Evolutionary conservation across 2,888 invertebrate species (phyloP).

Genomic region (Cacoxenus indagator): DNA sequence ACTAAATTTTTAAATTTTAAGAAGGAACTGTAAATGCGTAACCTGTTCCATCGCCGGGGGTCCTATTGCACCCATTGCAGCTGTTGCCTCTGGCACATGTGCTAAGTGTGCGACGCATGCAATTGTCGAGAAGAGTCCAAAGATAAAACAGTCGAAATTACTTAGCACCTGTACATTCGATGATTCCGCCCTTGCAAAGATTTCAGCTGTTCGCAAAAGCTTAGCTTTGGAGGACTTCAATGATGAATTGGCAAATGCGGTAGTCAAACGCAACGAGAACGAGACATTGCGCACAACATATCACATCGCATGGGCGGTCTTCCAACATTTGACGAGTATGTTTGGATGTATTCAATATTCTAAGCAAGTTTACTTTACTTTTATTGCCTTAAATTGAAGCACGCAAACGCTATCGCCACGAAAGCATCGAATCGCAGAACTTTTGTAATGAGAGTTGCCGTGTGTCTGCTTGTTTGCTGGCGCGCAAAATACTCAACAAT

Average conservation of each 20-base stretch:
- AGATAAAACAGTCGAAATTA: slow-evolving; percentile 68
- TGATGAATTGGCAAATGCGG: slow-evolving; percentile 35
- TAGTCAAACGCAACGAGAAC: slow-evolving; percentile 44
- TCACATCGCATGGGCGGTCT: slow-evolving; percentile 70
- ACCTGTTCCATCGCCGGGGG: slow-evolving; percentile 69
- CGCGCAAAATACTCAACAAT: slow-evolving; percentile 68
- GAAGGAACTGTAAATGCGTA: slow-evolving; percentile 68
- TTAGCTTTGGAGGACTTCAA: slow-evolving; percentile 47
- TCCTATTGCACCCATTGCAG: slow-evolving; percentile 53
- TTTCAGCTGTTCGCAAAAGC: slow-evolving; percentile 33
- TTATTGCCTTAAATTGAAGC: slow-evolving; percentile 42
- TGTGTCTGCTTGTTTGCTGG: slow-evolving; percentile 65
- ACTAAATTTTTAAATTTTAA: not conserved
- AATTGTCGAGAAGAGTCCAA: slow-evolving; percentile 66
- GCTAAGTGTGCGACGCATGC: slow-evolving; percentile 67
- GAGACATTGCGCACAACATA: slow-evolving; percentile 59
- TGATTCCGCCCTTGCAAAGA: slow-evolving; percentile 51
- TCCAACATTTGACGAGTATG: slow-evolving; percentile 66
- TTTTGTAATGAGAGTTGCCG: slow-evolving; percentile 67
- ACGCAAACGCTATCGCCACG: slow-evolving; percentile 65
- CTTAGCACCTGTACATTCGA: slow-evolving; percentile 67
- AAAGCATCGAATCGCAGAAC: slow-evolving; percentile 61
- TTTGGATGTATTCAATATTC: not conserved
- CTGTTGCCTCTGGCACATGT: slow-evolving; percentile 56
- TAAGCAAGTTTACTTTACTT: not conserved